Base-by-base conservation (phyloP, 92 coral and sea anemone species). In the Epizoanthus stellaris region DNA sequence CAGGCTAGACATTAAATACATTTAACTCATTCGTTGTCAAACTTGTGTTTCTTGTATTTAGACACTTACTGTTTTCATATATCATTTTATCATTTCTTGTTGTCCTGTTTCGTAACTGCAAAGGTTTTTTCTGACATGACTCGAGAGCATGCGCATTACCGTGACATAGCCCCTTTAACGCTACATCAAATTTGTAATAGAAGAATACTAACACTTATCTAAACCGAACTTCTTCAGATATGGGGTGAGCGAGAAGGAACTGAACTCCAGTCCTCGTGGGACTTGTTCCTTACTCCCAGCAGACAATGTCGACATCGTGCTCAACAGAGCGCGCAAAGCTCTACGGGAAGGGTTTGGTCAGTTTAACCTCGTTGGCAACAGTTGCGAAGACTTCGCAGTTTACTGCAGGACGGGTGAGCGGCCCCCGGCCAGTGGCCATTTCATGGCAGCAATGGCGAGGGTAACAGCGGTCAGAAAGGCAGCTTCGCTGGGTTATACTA, bases 341-440 rank as follows among this genome's bases (percentile, higher is more conserved):
- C 58, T 94, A 23, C 85, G 75, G 77, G 94, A 94, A 15, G 99
- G 99, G 10, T 96, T 96, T 83, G 95, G 99, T 20, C 93, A 92
- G 85, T 96, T 86, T 87, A 95, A 96, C 76, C 84, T 96, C 52
- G 93, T 96, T 72, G 99, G 99, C 4, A 92, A 92, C 86, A 96
- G 93, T 90, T 96, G 98, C 85, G 99, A 96, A 62, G 99, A 96
- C 79, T 96, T 96, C 49, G 99, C 99, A 9, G 66, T 86, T 17
- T 96, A 87, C 82, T 96, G 99, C 70, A 96, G 92, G 84, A 96
- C 99, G 12, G 99, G 99, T 60, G 93, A 89, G 80, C 93, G 98
- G 21, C 92, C 91, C 20, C 98, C 85, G 85, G 89, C 95, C 49
- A 96, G 94, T 56, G 94, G 96, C 40, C 98, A 91, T 85, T 95